phyloP scores from a whole-genome alignment of 2,888 invertebrate species.

The Acanthosepion lycidas region DNA sequence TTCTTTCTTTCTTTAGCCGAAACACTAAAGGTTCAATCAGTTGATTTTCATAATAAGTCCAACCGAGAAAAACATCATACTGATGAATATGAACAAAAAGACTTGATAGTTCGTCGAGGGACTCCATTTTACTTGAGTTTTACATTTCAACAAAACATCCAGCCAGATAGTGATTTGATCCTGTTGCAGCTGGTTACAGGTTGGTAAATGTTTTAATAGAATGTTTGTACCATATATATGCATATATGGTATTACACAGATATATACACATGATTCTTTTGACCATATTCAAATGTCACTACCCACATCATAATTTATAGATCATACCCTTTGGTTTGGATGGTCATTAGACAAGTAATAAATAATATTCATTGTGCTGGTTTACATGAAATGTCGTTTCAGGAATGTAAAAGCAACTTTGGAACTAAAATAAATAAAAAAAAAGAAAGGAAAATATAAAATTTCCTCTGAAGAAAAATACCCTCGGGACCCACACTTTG shows the following conservation, averaged over 20 bases:
- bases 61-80: slow-evolving; percentile 65
- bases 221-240: neutral
- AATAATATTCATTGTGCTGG: too few species aligned
- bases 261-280: too few species aligned
- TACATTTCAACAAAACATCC: slow-evolving; percentile 64
- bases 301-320: too few species aligned
- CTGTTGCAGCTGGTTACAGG: neutral
- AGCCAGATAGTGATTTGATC: slow-evolving; percentile 55
- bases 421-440: too few species aligned
- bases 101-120: slow-evolving; percentile 68
- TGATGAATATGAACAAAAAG: slow-evolving; percentile 64
- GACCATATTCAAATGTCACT: too few species aligned
- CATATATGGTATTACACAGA: neutral
- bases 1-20: neutral
- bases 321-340: too few species aligned
- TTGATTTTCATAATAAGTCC: slow-evolving; percentile 56
- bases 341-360: too few species aligned
- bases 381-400: too few species aligned
- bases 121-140: slow-evolving; percentile 64
- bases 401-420: too few species aligned
- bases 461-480: too few species aligned
- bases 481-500: too few species aligned
- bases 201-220: neutral
- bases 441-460: too few species aligned
- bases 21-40: slow-evolving; percentile 54